Base-by-base conservation (phyloP, 1,140 invertebrate genomes). In the Bursaphelenchus mucronatus region DNA sequence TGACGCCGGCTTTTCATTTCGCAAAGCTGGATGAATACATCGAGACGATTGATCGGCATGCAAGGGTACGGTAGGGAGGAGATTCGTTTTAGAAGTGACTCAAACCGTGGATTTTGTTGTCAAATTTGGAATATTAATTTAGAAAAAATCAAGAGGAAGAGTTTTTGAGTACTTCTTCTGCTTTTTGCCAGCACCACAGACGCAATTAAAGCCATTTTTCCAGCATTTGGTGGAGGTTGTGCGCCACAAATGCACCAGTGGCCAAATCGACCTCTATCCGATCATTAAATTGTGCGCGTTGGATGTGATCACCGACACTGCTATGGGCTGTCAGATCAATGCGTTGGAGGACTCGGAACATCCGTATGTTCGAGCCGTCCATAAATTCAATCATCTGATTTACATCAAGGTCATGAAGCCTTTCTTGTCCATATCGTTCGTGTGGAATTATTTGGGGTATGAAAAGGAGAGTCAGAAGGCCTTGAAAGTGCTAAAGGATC, bases 1-100 rank as follows among this genome's bases (percentile, higher is more conserved):
- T 40, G n/a, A 58, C 56, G 13, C 56, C 56, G 56, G 8, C 56
- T 10, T 58, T 58, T 54, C 56, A 58, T 54, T 58, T 58, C 56
- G 8, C 8, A 10, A 58, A 58, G 21, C 21, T 58, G 30, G 56
- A 58, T 8, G 56, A 58, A 40, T 58, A 58, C 17, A 41, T 8
- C n/a, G 8, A 58, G 8, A 8, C 49, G n/a, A 58, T 58, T 54
- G 56, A 58, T 17, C 8, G 49, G 11, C 56, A 58, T 41, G 56
- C 49, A 9, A 8, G 30, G 56, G 56, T 58, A 9, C n/a, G n/a
- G n/a, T n/a, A n/a, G n/a, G n/a, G n/a, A n/a, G n/a, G n/a, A n/a
- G n/a, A 47, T 9, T 47, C n/a, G 45, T 47, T 47, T 47, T 47
- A n/a, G 9, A 10, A n/a, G 9, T 47, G 45, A 10, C n/a, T 47